Percentiles rank a stretch among this genome's conserved stretches.
phyloP scores from a whole-genome alignment of 2,797 vertebrate species.

The Myotis planiceps region DNA sequence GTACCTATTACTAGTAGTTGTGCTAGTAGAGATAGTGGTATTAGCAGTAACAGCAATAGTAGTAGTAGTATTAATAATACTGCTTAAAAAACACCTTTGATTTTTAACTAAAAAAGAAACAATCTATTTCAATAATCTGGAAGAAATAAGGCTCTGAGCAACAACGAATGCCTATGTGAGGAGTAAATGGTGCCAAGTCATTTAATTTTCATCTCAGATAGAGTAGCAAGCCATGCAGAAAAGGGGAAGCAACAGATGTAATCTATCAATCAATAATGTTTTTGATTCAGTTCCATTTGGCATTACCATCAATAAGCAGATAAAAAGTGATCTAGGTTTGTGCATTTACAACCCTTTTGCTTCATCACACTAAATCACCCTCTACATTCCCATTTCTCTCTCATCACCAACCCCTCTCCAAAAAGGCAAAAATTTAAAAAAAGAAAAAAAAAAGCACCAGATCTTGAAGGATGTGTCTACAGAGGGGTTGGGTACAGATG shows the following conservation, averaged over 20 bases:
- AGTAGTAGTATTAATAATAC: neutral
- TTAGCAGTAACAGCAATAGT: neutral
- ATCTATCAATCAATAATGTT: neutral
- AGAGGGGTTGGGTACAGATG: neutral
- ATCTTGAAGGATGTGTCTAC: neutral
- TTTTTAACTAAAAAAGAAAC: neutral
- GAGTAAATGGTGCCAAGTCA: neutral
- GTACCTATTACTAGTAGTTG: neutral
- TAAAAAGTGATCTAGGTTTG: neutral
- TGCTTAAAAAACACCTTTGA: neutral
- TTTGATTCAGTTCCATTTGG: slow-evolving; percentile 19
- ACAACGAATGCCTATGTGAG: neutral
- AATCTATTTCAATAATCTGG: neutral
- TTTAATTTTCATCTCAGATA: slow-evolving; percentile 41
- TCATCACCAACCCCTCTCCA: neutral
- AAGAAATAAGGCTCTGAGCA: neutral
- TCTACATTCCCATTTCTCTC: neutral
- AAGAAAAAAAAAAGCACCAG: neutral
- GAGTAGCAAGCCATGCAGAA: neutral
- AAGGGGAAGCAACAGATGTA: neutral
- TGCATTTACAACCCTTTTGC: neutral
- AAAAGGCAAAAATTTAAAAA: neutral
- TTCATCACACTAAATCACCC: neutral
- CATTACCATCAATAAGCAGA: neutral
- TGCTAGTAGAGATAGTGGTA: neutral